Evolutionary conservation across 2,797 vertebrate genomes (phyloP).

Genomic region (Pachyuromys duprasi): DNA sequence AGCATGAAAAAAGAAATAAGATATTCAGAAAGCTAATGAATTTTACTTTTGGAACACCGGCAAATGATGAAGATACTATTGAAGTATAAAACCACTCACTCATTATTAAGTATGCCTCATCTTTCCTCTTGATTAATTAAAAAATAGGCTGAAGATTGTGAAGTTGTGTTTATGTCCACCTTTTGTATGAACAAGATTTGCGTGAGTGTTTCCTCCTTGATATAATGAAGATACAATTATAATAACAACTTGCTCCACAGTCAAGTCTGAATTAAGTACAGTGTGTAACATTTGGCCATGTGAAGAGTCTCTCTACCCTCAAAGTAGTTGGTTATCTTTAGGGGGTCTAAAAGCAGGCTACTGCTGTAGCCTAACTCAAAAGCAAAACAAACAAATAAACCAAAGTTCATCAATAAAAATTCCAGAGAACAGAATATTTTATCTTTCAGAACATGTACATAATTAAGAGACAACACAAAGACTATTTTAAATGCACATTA

Average conservation of each 20-base stretch:
- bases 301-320: not conserved
- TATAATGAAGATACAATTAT: not conserved
- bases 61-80: not conserved
- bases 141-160: not conserved
- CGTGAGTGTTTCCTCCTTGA: not conserved
- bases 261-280: not conserved
- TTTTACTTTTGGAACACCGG: slow-evolving; percentile 9
- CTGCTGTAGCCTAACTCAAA: not conserved
- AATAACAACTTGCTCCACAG: not conserved
- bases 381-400: not conserved
- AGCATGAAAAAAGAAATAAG: not conserved
- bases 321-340: slow-evolving; percentile 23
- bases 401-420: not conserved
- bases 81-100: not conserved
- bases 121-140: slow-evolving; percentile 2
- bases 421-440: slow-evolving; percentile 1
- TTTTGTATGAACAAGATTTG: not conserved
- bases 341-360: not conserved
- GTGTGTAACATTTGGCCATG: not conserved
- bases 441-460: not conserved
- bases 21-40: not conserved
- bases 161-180: not conserved
- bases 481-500: not conserved
- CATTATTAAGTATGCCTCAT: not conserved
- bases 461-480: not conserved